These are phyloP conservation scores for Rhingia rostrata DNA, from an alignment of 2,888 invertebrate genomes.

Conservation along the genomic window DNA sequence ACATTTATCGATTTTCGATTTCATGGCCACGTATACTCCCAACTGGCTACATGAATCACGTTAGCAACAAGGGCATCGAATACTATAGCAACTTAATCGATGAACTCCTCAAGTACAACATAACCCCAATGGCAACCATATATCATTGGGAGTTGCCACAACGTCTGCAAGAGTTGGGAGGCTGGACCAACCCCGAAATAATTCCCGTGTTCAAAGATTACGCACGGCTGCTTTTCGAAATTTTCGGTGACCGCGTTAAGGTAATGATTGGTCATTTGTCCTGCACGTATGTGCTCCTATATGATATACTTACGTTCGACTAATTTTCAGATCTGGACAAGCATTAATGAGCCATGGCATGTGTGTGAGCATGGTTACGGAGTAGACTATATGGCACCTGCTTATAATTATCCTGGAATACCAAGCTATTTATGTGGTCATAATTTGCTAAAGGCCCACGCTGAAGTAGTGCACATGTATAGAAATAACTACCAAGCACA, in stretches of 20 bases:
- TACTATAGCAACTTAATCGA: conserved; percentile 91
- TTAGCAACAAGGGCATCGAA: conserved; percentile 88
- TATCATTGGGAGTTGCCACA: conserved; percentile 90
- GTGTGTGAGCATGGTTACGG: conserved; percentile 83
- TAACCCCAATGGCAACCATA: conserved; percentile 88
- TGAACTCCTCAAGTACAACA: conserved; percentile 86
- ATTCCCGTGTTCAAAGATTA: conserved; percentile 87
- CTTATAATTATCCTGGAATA: conserved; percentile 85
- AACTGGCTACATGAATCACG: conserved; percentile 86
- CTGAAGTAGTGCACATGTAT: conserved; percentile 87
- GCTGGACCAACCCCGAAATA: conserved; percentile 87
- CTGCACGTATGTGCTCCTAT: neutral
- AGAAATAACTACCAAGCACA: conserved; percentile 85
- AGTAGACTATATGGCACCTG: conserved; percentile 85
- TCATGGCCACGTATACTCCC: conserved; percentile 91
- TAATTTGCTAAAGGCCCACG: conserved; percentile 89
- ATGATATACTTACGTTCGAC: neutral
- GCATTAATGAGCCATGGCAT: conserved; percentile 89
- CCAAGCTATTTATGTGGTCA: conserved; percentile 88
- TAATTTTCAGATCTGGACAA: conserved; percentile 86
- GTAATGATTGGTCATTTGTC: conserved; percentile 46
- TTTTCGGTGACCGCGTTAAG: conserved; percentile 87
- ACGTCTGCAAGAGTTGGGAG: conserved; percentile 86
- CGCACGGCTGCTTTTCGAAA: conserved; percentile 85
- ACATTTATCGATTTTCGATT: conserved; percentile 89